Evolutionary conservation across 2,797 vertebrate species (phyloP).

Genomic region (Dallia pectoralis): DNA sequence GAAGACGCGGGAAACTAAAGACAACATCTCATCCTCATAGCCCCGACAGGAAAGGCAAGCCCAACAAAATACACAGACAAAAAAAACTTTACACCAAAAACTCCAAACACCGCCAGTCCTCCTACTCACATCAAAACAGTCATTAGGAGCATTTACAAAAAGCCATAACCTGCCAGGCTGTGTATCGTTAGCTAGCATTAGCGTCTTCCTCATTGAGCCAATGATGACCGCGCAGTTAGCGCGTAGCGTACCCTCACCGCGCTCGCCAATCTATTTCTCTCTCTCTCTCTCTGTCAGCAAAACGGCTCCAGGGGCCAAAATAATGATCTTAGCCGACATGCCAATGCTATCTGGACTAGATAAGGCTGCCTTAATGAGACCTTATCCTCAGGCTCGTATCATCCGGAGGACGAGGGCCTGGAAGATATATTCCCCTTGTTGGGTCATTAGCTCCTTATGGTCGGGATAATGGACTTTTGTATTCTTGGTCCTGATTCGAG

Average conservation of each 20-base stretch:
- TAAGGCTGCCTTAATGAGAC: conserved; percentile 75
- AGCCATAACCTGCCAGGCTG: conserved; percentile 67
- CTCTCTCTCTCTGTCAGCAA: conserved; percentile 60
- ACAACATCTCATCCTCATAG: conserved; percentile 30
- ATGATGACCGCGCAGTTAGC: conserved; percentile 65
- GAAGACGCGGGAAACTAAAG: conserved; percentile 22
- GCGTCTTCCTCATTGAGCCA: conserved; percentile 62
- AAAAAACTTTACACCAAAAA: conserved; percentile 25
- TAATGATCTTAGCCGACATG: conserved; percentile 80
- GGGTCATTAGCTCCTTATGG: conserved; percentile 75
- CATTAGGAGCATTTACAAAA: conserved; percentile 72
- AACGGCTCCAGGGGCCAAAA: conserved; percentile 77
- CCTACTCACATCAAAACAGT: conserved; percentile 47
- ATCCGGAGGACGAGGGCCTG: conserved; percentile 66
- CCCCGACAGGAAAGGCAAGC: conserved; percentile 47
- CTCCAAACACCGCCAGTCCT: conserved; percentile 16
- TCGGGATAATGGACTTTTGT: conserved; percentile 62
- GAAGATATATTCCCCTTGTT: conserved; percentile 70
- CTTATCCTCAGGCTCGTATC: conserved; percentile 71
- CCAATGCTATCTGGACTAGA: conserved; percentile 77
- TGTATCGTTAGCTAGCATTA: conserved; percentile 69
- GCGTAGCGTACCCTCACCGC: conserved; percentile 48
- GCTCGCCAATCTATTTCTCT: neutral
- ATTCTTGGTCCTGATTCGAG: conserved; percentile 54
- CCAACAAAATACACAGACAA: conserved; percentile 50